phyloP scores from a whole-genome alignment of 2,113 vertebrate species.

The Planiliza haematocheilus region DNA sequence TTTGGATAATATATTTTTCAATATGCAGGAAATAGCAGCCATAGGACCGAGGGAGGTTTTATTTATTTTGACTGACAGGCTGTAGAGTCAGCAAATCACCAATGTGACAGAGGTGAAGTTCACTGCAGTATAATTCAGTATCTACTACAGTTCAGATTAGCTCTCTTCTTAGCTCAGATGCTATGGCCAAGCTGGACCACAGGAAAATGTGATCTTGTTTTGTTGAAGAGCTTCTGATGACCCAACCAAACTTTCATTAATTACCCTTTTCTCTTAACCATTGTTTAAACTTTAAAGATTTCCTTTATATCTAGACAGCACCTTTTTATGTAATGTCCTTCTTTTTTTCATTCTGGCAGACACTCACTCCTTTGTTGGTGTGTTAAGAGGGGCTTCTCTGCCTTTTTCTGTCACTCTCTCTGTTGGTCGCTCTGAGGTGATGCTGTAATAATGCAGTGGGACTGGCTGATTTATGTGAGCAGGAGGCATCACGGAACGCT shows the following conservation, averaged over 20 bases:
- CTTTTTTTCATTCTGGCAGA: constrained; percentile 47
- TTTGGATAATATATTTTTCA: constrained; percentile 9
- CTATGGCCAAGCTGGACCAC: constrained; percentile 7
- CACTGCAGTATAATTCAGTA: not conserved
- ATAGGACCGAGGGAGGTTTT: constrained; percentile 2
- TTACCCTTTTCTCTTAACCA: constrained; percentile 25
- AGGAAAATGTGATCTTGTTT: constrained; percentile 17
- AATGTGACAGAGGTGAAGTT: constrained; percentile 26
- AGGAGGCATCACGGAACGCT: constrained; percentile 64
- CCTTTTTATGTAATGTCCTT: constrained; percentile 52
- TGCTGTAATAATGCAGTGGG: constrained; percentile 80
- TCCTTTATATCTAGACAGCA: constrained; percentile 40
- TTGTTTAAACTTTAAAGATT: constrained; percentile 55
- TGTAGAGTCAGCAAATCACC: constrained; percentile 42
- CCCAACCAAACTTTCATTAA: constrained; percentile 24
- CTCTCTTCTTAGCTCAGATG: not conserved
- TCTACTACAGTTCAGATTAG: constrained; percentile 5
- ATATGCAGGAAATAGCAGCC: not conserved
- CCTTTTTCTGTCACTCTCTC: constrained; percentile 62
- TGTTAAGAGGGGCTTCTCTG: constrained; percentile 55
- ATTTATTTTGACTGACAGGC: constrained; percentile 35
- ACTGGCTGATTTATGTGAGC: constrained; percentile 80
- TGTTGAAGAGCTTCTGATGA: constrained; percentile 23
- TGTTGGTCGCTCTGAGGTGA: constrained; percentile 59
- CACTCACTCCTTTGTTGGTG: constrained; percentile 39